These are phyloP conservation scores for Nebria salina DNA, from an alignment of 2,888 invertebrate species.

Conservation along the genomic window DNA sequence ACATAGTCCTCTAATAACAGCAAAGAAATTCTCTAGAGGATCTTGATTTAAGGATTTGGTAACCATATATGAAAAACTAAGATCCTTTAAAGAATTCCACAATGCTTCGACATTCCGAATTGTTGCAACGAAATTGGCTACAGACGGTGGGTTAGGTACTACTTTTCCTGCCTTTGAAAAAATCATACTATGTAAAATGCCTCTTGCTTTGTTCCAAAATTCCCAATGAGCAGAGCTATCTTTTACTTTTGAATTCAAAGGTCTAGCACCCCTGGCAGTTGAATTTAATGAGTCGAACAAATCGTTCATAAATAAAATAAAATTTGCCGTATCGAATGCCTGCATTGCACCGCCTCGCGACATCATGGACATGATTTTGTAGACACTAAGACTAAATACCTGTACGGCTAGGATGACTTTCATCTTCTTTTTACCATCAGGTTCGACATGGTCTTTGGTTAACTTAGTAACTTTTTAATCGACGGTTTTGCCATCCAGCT, in stretches of 20 bases:
- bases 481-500: background rate
- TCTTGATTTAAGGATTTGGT: no score
- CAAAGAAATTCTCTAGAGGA: no score
- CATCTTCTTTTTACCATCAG: background rate
- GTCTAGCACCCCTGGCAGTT: background rate
- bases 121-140: no score
- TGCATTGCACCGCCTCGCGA: background rate
- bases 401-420: background rate
- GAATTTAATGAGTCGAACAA: conserved; percentile 17
- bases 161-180: conserved; percentile 4
- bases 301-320: conserved; percentile 18
- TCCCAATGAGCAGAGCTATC: background rate
- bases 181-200: conserved; percentile 2
- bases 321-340: conserved; percentile 10
- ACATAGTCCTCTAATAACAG: no score
- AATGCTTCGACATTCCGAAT: no score
- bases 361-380: no score
- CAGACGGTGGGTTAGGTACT: conserved; percentile 4
- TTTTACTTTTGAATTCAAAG: background rate
- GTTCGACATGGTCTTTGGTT: conserved; percentile 15
- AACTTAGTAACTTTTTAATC: background rate
- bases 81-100: no score
- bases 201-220: conserved; percentile 18
- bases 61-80: no score
- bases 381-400: no score